Evolutionary conservation across 2,113 vertebrate species (phyloP), one percentile per base, ranked within the genome.

Genomic region (Pluvianellus socialis): DNA sequence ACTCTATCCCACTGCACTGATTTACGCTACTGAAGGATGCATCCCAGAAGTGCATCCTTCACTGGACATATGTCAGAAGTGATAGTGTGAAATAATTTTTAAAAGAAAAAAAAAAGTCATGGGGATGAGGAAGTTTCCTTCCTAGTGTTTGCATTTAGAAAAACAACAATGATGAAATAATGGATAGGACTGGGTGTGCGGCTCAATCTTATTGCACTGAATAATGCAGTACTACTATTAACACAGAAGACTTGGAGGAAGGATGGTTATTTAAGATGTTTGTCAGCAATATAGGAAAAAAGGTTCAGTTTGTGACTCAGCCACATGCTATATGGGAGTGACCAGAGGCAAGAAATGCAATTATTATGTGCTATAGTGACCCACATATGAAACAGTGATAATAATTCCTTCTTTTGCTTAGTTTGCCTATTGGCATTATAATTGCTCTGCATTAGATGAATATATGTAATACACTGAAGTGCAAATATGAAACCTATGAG

Each of bases 371-470:
- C 42, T 63, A 6, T 28, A 35, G 10, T 52, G 93, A 42, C 32
- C 24, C 17, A 42, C 8, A 5, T 53, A 28, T 1, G 11, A 77
- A 84, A 77, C 3, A 9, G 0, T 38, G 35, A 35, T 74, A 27
- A 52, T 21, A 68, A 84, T 74, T 66, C 11, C 12, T 84, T 18
- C 30, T 76, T 70, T 76, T 80, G 38, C 19, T 50, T 83, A 73
- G 30, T 32, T 87, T 89, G 13, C 35, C 23, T 49, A 2, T 42
- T 45, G 32, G 28, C 0, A 0, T 63, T n/a, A 18, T 8, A 24
- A 38, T 44, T 42, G 20, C 26, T 62, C 42, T 28, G 18, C 33
- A 14, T 71, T 79, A 55, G 26, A 17, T 67, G 33, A 45, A 32
- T 38, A n/a, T 32, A 62, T 35, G 24, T n/a, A 59, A 45, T 17